Evolutionary conservation across 2,113 vertebrate genomes (phyloP), one percentile per base, ranked within the genome.

Genomic region (Rutilus rutilus): DNA sequence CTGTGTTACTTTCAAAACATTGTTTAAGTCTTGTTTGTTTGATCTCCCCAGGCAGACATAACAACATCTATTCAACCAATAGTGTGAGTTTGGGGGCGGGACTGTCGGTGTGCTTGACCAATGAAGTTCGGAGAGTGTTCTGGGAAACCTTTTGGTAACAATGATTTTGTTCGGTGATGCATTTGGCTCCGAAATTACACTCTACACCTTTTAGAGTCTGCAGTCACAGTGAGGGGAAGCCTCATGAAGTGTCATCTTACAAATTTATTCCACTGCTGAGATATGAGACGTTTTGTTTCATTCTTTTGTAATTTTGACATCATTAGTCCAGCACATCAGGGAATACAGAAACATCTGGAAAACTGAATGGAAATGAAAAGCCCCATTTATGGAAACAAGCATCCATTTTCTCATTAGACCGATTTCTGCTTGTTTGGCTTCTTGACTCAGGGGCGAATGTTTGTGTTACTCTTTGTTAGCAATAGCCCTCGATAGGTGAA

Each of bases 321-420:
- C 39, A 7, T 74, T 65, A 80, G 39, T 77, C 3, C 27, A 9
- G 14, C 36, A 12, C 42, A 39, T 30, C 23, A 60, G 69, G 57
- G 62, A 59, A 17, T 76, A 17, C 27, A 23, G 47, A 82, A 82
- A 85, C 62, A 82, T 85, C 84, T 82, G 78, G 78, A 82, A 82
- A 30, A 39, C 30, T 12, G 33, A 64, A 67, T 57, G 6, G 9
- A 36, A 83, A 78, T 50, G 50, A 88, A 42, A 64, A 59, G 59
- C 27, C 21, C 4, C 7, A 42, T 75, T 52, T 11, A 42, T 36
- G 11, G 45, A 21, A 33, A 27, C 42, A 82, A 27, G 5, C 75
- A 27, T 76, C 82, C 8, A 60, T 42, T 75, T 84, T 64, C 59
- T 42, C n/a, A 80, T 80, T 80, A 80, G 36, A 64, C 15, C 17